Evolutionary conservation across 2,888 invertebrate genomes (phyloP), one percentile per base, ranked within the genome.

Genomic region (Megamerina dolium): DNA sequence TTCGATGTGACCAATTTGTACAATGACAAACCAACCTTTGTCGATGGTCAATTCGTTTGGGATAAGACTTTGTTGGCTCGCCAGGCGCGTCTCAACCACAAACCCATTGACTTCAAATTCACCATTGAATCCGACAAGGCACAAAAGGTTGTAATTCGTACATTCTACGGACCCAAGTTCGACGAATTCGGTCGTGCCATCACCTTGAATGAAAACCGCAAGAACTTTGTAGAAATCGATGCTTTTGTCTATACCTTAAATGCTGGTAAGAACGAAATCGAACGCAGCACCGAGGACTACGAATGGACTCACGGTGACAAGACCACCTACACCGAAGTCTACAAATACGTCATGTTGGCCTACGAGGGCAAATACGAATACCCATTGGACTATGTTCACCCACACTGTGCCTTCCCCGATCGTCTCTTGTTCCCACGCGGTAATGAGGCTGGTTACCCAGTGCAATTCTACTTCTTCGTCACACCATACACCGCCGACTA

Each of bases 401-500:
- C 73, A 53, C 73, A 81, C 58, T 82, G 79, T 49, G 81, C 82
- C 38, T 83, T 82, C 76, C 87, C 87, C 3, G 75, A 78, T 19
- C 81, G 85, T 55, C 73, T 86, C 32, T 63, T 86, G 30, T 71
- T 88, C 40, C 87, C 88, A 31, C 83, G 74, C 58, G 88, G 88
- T 61, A 77, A 68, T 51, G 69, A 72, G 39, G 78, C 79, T 46
- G 88, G 88, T 39, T 73, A 81, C 72, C 75, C 77, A 18, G 77
- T 79, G 74, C 74, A 79, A 59, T 55, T 85, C 33, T 82, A 80
- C 69, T 76, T 80, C 38, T 77, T 81, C 48, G 74, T 83, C 10
- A 74, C 75, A 23, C 80, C 82, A 30, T 66, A 77, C 57, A 74
- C 70, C 21, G 76, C 77, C 44, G 63, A 74, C 3, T 68, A 76